Conservation (phyloP, 2,113 vertebrate genomes). For the Podilymbus podiceps region DNA sequence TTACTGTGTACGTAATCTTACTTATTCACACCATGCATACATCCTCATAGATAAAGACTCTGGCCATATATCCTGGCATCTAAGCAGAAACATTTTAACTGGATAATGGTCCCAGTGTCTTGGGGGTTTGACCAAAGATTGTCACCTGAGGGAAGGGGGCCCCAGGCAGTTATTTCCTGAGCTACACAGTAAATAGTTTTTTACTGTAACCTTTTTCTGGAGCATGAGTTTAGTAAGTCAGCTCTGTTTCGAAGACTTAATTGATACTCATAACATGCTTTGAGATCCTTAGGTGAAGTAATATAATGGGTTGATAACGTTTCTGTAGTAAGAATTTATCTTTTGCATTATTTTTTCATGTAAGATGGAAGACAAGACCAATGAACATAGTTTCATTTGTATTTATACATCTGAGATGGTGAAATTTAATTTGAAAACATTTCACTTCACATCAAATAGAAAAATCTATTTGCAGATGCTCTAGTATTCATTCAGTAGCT, state of each 20-base stretch:
- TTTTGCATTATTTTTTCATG: not conserved
- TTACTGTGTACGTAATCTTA: not conserved
- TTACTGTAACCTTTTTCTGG: not conserved
- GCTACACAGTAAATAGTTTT: not conserved
- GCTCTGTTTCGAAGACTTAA: not conserved
- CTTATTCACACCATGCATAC: not conserved
- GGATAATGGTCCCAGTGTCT: not conserved
- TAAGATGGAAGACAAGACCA: not conserved
- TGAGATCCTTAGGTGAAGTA: not conserved
- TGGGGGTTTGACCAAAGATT: not conserved
- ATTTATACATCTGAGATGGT: not conserved
- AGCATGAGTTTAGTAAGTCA: not conserved
- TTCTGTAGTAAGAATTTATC: not conserved
- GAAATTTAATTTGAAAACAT: slow-evolving; percentile 1
- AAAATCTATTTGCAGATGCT: slow-evolving; percentile 6
- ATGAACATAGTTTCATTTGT: not conserved
- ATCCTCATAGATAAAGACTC: not conserved
- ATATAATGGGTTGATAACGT: not conserved
- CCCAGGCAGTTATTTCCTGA: not conserved
- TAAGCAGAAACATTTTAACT: not conserved
- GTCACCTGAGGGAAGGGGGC: not conserved
- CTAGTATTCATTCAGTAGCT: slow-evolving; percentile 18
- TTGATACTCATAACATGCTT: not conserved
- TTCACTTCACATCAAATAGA: not conserved
- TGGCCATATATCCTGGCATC: not conserved